Conservation (phyloP, 2,888 invertebrate genomes). For the Chrysolina oricalcia region DNA sequence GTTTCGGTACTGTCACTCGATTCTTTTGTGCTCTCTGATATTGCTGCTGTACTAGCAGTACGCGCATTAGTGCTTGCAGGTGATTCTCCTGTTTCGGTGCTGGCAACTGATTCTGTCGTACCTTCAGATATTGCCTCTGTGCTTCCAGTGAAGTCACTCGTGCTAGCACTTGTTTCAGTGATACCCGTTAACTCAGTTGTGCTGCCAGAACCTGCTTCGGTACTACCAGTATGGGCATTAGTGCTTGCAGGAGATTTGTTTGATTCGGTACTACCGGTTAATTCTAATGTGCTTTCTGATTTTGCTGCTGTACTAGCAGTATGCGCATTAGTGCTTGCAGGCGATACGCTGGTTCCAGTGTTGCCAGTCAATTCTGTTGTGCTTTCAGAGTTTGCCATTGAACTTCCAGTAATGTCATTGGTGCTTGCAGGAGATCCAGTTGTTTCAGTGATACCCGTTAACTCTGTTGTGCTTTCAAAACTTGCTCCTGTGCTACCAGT, state of each 20-base stretch:
- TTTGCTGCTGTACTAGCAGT: constrained; percentile 25
- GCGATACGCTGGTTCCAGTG: constrained; percentile 27
- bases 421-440: constrained; percentile 27
- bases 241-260: not conserved
- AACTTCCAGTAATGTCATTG: constrained; percentile 20
- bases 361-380: not conserved
- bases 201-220: constrained; percentile 31
- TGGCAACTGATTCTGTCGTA: constrained; percentile 37
- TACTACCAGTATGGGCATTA: constrained; percentile 33
- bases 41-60: constrained; percentile 15
- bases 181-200: constrained; percentile 22
- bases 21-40: constrained; percentile 36
- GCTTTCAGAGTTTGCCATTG: constrained; percentile 37
- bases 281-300: constrained; percentile 33
- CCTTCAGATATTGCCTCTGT: constrained; percentile 51
- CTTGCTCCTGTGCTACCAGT: constrained; percentile 48
- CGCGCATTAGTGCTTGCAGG: not conserved
- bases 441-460: constrained; percentile 41
- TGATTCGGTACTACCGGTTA: constrained; percentile 29
- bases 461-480: constrained; percentile 47
- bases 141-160: constrained; percentile 44
- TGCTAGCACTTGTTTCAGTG: constrained; percentile 36
- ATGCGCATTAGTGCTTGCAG: not conserved
- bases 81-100: constrained; percentile 24
- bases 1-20: not conserved